Evolutionary conservation across 2,888 invertebrate species (phyloP), one percentile per base, ranked within the genome.

Genomic region (Drosophila colorata): DNA sequence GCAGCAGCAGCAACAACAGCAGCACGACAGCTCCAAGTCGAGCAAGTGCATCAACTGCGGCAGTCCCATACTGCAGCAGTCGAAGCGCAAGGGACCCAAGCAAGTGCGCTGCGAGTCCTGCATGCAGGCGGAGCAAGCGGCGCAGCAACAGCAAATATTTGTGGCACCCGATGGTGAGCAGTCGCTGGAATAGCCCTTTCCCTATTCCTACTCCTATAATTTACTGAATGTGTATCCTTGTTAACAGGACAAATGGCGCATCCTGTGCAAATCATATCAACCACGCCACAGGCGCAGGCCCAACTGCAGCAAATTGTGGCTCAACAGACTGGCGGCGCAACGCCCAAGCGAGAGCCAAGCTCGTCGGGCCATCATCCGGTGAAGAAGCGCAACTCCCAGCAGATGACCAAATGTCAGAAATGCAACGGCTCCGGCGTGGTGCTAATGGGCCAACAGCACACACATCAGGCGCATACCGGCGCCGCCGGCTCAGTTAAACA

Each of bases 401-500:
- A 91, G 56, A 96, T 97, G 52, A 96, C 97, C 20, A 97, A 97
- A 90, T 97, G 97, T 91, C 96, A 97, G 83, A 97, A 97, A 91
- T 97, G 97, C 91, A 97, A 97, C 90, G 97, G 97, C 28, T 96
- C 97, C 3, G 97, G 97, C 46, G 96, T 97, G 55, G 96, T 97
- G 80, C 86, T 90, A 38, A 90, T 92, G 40, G 92, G 91, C 0
- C 85, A 87, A 43, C 72, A 70, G 37, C 71, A 83, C 40, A 60
- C 72, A 23, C 83, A 80, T 40, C 55, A 65, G 4, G 33, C 11
- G 4, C 84, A 81, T 8, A 52, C 49, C 8, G 85, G 70, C 8
- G 74, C 83, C 4, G 84, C 83, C 8, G 80, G 78, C 35, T 75
- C 83, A 4, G 81, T 87, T 13, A 90, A 91, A 44, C 84, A 82